Evolutionary conservation across 2,888 invertebrate genomes (phyloP).

Genomic region (Drosophila diplacantha): DNA sequence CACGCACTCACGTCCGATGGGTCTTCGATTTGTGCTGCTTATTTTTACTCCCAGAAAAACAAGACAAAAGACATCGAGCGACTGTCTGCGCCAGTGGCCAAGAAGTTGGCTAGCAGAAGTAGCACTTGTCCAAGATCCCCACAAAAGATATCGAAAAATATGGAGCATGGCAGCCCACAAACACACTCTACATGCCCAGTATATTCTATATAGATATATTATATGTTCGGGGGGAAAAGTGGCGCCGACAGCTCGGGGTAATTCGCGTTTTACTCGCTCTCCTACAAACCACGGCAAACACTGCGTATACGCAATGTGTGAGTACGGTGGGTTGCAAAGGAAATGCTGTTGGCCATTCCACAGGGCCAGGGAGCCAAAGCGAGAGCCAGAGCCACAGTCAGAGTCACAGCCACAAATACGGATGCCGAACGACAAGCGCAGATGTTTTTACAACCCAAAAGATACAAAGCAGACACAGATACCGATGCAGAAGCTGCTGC

Average conservation of each 20-base stretch:
- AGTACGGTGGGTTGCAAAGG: constrained; percentile 3
- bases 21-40: not conserved
- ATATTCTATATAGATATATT: not conserved
- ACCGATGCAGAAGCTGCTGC: constrained; percentile 22
- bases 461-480: constrained; percentile 39
- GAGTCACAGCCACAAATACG: constrained; percentile 26
- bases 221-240: constrained; percentile 7
- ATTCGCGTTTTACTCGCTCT: constrained; percentile 21
- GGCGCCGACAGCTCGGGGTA: constrained; percentile 24
- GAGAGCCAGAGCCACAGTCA: not conserved
- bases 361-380: not conserved
- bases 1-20: constrained; percentile 22
- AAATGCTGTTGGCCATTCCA: constrained; percentile 14
- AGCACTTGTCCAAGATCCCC: constrained; percentile 45
- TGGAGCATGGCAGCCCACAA: constrained; percentile 44
- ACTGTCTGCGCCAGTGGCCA: constrained; percentile 23
- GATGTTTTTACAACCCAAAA: constrained; percentile 41
- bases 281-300: constrained; percentile 1
- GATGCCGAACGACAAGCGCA: constrained; percentile 34
- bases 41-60: constrained; percentile 11
- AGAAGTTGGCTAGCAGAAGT: constrained; percentile 44
- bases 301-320: constrained; percentile 63
- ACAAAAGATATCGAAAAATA: constrained; percentile 38
- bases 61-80: constrained; percentile 53
- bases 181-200: not conserved